Percentiles rank a stretch among this genome's conserved stretches.
These are phyloP conservation scores for Callaeas wilsoni DNA, from an alignment of 2,113 vertebrate genomes.

Conservation along the genomic window DNA sequence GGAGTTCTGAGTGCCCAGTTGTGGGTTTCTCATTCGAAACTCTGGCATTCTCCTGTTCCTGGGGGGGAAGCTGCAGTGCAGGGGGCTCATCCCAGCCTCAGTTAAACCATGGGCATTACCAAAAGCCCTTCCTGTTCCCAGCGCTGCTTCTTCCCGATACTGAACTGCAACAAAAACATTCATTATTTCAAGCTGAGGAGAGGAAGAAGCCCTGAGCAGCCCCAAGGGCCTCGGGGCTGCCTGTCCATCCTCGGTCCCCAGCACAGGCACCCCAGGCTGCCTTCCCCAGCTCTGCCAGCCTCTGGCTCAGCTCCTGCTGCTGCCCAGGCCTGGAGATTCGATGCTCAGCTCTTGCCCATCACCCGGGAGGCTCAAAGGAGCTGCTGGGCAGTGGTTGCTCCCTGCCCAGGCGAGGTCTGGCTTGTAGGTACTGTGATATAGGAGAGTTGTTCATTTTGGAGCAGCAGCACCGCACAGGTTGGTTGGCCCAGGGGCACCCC, in stretches of 20 bases:
- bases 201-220: accelerated
- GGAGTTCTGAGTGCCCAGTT: neutral
- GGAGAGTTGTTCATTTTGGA: neutral
- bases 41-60: neutral
- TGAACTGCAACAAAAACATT: neutral
- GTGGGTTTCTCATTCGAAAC: neutral
- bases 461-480: accelerated
- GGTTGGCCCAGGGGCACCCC: neutral
- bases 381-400: neutral
- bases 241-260: accelerated
- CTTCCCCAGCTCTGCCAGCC: neutral
- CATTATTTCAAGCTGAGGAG: neutral
- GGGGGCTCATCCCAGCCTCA: neutral
- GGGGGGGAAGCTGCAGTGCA: neutral
- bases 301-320: neutral
- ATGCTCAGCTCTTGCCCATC: neutral
- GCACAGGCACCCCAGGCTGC: neutral
- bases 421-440: accelerated
- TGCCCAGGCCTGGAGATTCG: accelerated
- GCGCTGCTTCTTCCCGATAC: neutral
- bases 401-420: neutral
- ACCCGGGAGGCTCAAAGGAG: neutral
- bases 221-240: accelerated
- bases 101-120: accelerated
- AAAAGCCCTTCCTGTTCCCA: neutral